Percentiles rank a stretch among this genome's conserved stretches.
These are phyloP conservation scores for Dasypolia templi DNA, from an alignment of 2,888 invertebrate genomes.

Conservation along the genomic window DNA sequence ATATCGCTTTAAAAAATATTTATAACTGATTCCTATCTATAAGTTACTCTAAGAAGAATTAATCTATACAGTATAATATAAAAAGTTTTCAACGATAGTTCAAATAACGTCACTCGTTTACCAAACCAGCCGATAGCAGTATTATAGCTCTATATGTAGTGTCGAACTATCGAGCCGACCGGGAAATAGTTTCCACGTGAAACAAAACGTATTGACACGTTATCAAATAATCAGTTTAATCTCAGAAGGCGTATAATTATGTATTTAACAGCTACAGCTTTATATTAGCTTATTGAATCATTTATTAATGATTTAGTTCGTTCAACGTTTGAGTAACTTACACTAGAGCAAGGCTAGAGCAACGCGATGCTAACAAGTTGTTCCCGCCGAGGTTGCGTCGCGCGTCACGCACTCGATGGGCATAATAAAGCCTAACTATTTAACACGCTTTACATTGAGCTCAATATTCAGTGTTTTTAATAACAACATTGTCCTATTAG, in stretches of 20 bases:
- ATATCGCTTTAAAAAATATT: slow-evolving; percentile 79
- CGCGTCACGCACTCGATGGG: slow-evolving; percentile 66
- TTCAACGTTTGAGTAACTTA: slow-evolving; percentile 80
- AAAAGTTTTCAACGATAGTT: slow-evolving; percentile 78
- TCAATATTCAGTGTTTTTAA: slow-evolving; percentile 65
- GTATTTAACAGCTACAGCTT: slow-evolving; percentile 82
- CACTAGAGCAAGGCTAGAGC: slow-evolving; percentile 80
- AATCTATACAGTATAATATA: slow-evolving; percentile 81
- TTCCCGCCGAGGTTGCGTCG: slow-evolving; percentile 81
- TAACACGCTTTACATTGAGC: slow-evolving; percentile 73
- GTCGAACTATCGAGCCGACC: slow-evolving; percentile 75
- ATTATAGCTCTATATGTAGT: slow-evolving; percentile 79
- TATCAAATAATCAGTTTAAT: slow-evolving; percentile 76
- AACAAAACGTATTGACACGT: slow-evolving; percentile 63
- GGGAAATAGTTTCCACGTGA: slow-evolving; percentile 65
- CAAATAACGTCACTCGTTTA: slow-evolving; percentile 79
- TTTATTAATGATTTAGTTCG: slow-evolving; percentile 81
- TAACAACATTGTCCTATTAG: slow-evolving; percentile 72
- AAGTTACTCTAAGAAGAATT: slow-evolving; percentile 80
- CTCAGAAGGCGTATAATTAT: slow-evolving; percentile 81
- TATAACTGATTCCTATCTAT: slow-evolving; percentile 83
- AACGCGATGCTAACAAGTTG: slow-evolving; percentile 82
- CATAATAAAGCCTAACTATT: slow-evolving; percentile 67
- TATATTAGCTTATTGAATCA: slow-evolving; percentile 78
- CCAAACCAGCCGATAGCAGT: slow-evolving; percentile 75